These are phyloP conservation scores for Ormyrus thymus DNA, from an alignment of 2,888 invertebrate species.

Conservation along the genomic window DNA sequence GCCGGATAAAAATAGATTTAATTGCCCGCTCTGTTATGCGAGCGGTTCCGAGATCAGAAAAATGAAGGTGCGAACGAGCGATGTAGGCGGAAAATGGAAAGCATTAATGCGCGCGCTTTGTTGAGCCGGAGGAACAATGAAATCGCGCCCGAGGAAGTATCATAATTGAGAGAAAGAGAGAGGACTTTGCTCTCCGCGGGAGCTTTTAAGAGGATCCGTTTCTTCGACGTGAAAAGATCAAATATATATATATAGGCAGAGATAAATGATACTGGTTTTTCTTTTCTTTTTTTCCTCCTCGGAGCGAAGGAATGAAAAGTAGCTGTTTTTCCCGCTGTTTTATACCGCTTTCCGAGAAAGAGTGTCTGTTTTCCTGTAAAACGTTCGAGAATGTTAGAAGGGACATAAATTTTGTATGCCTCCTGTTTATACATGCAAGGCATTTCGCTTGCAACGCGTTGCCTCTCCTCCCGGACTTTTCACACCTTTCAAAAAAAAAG, in stretches of 20 bases:
- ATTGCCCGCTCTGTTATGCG: conserved; percentile 28
- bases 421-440: neutral
- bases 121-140: no score
- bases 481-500: no score
- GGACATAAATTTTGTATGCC: conserved; percentile 3
- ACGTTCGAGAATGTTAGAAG: neutral
- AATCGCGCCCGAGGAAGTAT: no score
- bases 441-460: no score
- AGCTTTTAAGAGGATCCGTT: no score
- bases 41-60: conserved; percentile 33
- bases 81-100: neutral
- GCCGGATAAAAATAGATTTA: conserved; percentile 42
- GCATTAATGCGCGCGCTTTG: no score
- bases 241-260: no score
- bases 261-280: no score
- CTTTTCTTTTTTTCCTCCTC: no score
- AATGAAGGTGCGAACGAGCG: conserved; percentile 1
- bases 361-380: neutral
- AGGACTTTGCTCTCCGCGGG: neutral
- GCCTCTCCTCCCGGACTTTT: no score
- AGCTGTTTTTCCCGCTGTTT: neutral
- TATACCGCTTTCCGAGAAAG: neutral
- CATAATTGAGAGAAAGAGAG: neutral
- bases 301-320: no score
- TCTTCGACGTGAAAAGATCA: no score